Evolutionary conservation across 2,113 vertebrate species (phyloP).

Genomic region (Sinocyclocheilus anshuiensis): DNA sequence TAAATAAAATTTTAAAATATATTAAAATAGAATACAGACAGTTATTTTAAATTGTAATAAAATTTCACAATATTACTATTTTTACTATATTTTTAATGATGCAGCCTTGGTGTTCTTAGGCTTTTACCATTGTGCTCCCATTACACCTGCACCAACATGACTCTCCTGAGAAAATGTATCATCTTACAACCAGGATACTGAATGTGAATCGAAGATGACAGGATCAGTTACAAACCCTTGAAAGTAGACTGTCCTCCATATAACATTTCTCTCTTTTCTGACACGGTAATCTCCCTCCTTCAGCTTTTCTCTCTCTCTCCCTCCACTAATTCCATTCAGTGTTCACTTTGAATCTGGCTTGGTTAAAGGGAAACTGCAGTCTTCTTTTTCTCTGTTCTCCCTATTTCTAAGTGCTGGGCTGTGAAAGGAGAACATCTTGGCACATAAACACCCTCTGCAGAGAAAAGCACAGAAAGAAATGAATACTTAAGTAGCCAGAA

Average conservation of each 20-base stretch:
- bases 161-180: slow-evolving; percentile 36
- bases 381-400: slow-evolving; percentile 27
- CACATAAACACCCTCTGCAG: slow-evolving; percentile 8
- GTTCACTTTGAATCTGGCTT: not conserved
- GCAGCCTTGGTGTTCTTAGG: not conserved
- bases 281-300: slow-evolving; percentile 32
- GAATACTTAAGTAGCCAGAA: not conserved
- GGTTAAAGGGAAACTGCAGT: slow-evolving; percentile 20
- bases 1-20: no score
- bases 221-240: slow-evolving; percentile 51
- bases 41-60: no score
- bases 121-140: not conserved
- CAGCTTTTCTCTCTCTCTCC: not conserved
- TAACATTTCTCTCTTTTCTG: slow-evolving; percentile 22
- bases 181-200: slow-evolving; percentile 35
- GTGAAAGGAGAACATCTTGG: slow-evolving; percentile 9
- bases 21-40: no score
- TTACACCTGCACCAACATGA: slow-evolving; percentile 26
- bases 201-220: slow-evolving; percentile 26
- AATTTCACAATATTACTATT: not conserved
- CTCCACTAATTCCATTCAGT: slow-evolving; percentile 7
- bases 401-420: slow-evolving; percentile 12
- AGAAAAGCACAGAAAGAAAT: not conserved
- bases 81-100: not conserved
- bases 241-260: slow-evolving; percentile 31